These are phyloP conservation scores for Coremacera marginata DNA, from an alignment of 2,888 invertebrate genomes.

Conservation along the genomic window DNA sequence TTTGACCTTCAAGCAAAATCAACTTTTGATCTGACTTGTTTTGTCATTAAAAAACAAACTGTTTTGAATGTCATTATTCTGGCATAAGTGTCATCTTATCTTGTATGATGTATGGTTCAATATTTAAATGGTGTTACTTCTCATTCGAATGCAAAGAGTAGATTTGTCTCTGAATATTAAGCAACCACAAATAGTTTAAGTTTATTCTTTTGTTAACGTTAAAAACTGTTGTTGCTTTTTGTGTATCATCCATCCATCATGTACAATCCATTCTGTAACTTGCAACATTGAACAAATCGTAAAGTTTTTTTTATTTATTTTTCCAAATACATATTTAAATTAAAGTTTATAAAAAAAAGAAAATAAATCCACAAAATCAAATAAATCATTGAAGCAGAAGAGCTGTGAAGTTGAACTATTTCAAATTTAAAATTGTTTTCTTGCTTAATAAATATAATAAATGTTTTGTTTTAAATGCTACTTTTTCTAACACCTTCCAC, in stretches of 20 bases:
- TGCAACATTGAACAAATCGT: neutral
- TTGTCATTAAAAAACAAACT: too few relatives aligned
- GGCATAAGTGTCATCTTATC: too few relatives aligned
- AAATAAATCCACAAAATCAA: neutral
- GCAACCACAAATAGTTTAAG: neutral
- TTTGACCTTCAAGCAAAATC: too few relatives aligned
- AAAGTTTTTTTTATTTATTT: neutral
- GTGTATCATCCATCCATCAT: too few relatives aligned
- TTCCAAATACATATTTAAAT: neutral
- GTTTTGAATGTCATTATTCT: too few relatives aligned
- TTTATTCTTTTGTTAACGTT: neutral
- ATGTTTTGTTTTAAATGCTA: neutral
- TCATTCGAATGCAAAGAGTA: neutral
- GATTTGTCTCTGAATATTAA: neutral
- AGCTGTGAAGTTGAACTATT: constrained; percentile 40
- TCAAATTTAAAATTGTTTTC: constrained; percentile 1
- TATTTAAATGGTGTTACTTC: too few relatives aligned
- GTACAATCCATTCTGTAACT: neutral
- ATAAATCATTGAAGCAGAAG: constrained; percentile 39
- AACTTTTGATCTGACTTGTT: too few relatives aligned
- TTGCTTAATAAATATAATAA: neutral
- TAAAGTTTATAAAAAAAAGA: neutral
- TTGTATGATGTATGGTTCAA: too few relatives aligned
- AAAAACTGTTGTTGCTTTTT: too few relatives aligned
- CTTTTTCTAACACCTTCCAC: neutral